A percentile compares a stretch with the other conserved stretches of the same genome.
These are phyloP conservation scores for Holothuria leucospilota DNA, from an alignment of 53 echinoderm and acorn worm genomes.

Conservation along the genomic window DNA sequence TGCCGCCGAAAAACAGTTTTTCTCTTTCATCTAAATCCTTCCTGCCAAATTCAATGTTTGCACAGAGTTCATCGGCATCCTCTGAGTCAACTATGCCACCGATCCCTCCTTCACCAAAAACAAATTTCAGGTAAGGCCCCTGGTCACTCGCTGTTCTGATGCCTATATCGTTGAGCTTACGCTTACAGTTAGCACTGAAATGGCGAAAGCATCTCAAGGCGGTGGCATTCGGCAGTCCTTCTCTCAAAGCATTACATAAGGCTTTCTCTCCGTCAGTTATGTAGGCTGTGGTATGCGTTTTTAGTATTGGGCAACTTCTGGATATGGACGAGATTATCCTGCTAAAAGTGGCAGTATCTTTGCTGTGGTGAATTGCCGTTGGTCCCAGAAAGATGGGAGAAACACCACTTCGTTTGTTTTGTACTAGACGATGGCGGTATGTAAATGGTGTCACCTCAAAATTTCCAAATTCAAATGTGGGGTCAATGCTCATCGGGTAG, in stretches of 20 bases:
- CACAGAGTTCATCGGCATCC: not conserved
- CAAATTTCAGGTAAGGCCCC: not conserved
- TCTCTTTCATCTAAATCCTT: not conserved
- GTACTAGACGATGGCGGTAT: too few relatives aligned
- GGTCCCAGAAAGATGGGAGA: too few relatives aligned
- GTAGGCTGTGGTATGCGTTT: slow-evolving; percentile 9
- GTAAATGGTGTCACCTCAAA: too few relatives aligned
- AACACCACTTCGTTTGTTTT: too few relatives aligned
- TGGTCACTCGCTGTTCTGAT: not conserved
- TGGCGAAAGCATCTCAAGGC: slow-evolving; percentile 41
- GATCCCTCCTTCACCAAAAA: not conserved
- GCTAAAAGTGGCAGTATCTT: slow-evolving; percentile 12
- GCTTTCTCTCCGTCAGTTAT: slow-evolving; percentile 55
- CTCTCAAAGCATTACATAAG: slow-evolving; percentile 17
- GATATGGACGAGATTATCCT: slow-evolving; percentile 33
- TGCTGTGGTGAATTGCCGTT: too few relatives aligned
- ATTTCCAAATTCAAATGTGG: too few relatives aligned
- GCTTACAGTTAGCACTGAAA: slow-evolving; percentile 43
- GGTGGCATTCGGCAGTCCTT: too few relatives aligned
- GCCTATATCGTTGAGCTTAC: slow-evolving; percentile 11
- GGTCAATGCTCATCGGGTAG: too few relatives aligned
- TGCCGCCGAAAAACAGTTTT: not conserved
- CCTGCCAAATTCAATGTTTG: not conserved
- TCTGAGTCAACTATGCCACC: not conserved
- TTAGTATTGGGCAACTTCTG: not conserved